Conservation (phyloP, 2,888 invertebrate species). For the Drosophila ustulata region DNA sequence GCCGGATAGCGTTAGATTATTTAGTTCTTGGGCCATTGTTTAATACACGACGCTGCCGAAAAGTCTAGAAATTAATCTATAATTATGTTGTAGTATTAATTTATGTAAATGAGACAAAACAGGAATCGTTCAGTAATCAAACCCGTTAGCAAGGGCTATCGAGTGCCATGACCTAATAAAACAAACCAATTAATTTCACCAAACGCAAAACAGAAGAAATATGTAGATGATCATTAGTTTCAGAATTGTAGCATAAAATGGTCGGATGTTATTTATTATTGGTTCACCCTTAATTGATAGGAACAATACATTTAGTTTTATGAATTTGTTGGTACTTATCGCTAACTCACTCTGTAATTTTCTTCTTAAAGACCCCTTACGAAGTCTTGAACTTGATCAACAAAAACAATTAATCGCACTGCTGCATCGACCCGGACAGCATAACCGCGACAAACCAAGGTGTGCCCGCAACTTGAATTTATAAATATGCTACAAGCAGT, state of each 20-base stretch:
- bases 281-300: conserved; percentile 10
- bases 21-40: conserved; percentile 30
- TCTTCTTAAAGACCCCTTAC: conserved; percentile 6
- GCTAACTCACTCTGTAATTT: conserved; percentile 31
- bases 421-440: conserved; percentile 12
- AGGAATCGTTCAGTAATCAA: neutral
- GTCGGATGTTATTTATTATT: conserved; percentile 1
- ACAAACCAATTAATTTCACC: conserved; percentile 6
- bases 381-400: conserved; percentile 24
- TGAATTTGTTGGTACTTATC: conserved; percentile 23
- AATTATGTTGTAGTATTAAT: neutral
- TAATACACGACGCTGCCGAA: conserved; percentile 12
- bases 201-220: neutral
- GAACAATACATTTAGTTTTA: conserved; percentile 8
- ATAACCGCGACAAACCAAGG: neutral
- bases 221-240: neutral
- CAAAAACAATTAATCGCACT: conserved; percentile 19
- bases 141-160: neutral
- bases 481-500: neutral
- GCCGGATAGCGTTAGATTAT: conserved; percentile 52
- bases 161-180: neutral
- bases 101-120: conserved; percentile 1
- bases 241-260: neutral
- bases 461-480: neutral
- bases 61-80: conserved; percentile 20